A percentile compares a stretch with the other conserved stretches of the same genome.
phyloP scores from a whole-genome alignment of 2,888 invertebrate genomes.

The Anorthoa munda region DNA sequence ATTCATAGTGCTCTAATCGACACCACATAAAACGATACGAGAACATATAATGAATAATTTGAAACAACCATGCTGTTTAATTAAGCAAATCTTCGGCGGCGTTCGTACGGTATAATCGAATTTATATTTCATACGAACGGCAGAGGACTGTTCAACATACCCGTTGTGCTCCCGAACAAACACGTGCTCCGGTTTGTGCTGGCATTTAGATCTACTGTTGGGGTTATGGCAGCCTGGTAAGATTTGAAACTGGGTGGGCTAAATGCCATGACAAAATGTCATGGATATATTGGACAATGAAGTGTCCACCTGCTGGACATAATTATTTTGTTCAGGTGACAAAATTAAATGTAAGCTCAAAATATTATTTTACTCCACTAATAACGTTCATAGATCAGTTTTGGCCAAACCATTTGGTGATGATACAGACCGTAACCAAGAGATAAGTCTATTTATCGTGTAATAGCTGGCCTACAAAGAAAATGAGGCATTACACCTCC shows the following conservation, averaged over 20 bases:
- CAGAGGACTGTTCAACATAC: background rate
- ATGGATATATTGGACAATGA: slow-evolving; percentile 14
- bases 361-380: background rate
- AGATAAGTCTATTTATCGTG: background rate
- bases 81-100: slow-evolving; percentile 54
- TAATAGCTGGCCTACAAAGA: background rate
- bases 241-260: background rate
- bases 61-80: slow-evolving; percentile 43
- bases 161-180: slow-evolving; percentile 34
- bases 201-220: slow-evolving; percentile 44
- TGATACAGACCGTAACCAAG: too few species aligned
- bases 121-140: slow-evolving; percentile 57
- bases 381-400: background rate
- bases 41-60: slow-evolving; percentile 39
- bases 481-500: background rate
- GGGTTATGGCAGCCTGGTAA: slow-evolving; percentile 21
- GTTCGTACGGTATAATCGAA: slow-evolving; percentile 48
- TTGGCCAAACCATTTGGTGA: background rate
- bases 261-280: slow-evolving; percentile 37
- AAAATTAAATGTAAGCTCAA: background rate
- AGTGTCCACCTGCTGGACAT: background rate
- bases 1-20: slow-evolving; percentile 14
- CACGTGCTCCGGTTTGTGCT: slow-evolving; percentile 34
- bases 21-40: slow-evolving; percentile 30
- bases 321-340: background rate